Percentiles rank a stretch among this genome's conserved stretches.
Conservation (phyloP, 1,140 invertebrate species). For the Archivesica marissinica region DNA sequence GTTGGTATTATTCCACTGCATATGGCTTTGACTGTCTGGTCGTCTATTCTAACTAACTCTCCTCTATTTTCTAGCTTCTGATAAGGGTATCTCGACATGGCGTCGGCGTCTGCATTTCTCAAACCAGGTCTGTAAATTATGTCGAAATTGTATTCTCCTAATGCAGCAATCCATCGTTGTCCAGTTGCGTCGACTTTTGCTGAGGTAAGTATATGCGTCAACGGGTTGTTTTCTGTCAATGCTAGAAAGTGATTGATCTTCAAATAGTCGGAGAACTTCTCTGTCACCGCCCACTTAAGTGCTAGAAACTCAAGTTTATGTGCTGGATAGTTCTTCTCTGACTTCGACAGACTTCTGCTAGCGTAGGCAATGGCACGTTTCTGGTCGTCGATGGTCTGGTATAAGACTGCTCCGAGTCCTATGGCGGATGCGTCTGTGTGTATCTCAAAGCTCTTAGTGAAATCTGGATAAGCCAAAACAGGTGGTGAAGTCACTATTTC, state of each 20-base stretch:
- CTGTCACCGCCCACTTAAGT: slow-evolving; percentile 45
- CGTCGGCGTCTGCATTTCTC: slow-evolving; percentile 49
- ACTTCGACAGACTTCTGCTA: slow-evolving; percentile 36
- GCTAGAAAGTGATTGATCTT: slow-evolving; percentile 2
- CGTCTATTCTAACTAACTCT: not conserved
- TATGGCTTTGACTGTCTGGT: not conserved
- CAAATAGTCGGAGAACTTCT: slow-evolving; percentile 50
- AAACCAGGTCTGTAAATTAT: slow-evolving; percentile 53
- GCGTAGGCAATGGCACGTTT: slow-evolving; percentile 32
- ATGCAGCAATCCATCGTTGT: slow-evolving; percentile 51
- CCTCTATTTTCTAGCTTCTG: too few species aligned
- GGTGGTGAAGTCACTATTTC: slow-evolving; percentile 51
- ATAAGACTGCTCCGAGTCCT: slow-evolving; percentile 74
- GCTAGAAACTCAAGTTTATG: slow-evolving; percentile 57
- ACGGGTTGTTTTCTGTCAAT: slow-evolving; percentile 62
- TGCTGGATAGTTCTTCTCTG: slow-evolving; percentile 50
- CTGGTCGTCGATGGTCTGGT: slow-evolving; percentile 57
- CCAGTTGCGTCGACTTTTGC: slow-evolving; percentile 52
- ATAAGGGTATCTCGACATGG: slow-evolving; percentile 40
- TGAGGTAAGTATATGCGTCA: slow-evolving; percentile 58
- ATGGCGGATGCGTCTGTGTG: slow-evolving; percentile 62
- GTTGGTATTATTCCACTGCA: not conserved
- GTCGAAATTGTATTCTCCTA: slow-evolving; percentile 52
- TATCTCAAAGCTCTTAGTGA: slow-evolving; percentile 53
- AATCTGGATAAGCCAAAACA: slow-evolving; percentile 65